phyloP scores from a whole-genome alignment of 92 coral and sea anemone species.

The Hydrozoanthus gracilis region DNA sequence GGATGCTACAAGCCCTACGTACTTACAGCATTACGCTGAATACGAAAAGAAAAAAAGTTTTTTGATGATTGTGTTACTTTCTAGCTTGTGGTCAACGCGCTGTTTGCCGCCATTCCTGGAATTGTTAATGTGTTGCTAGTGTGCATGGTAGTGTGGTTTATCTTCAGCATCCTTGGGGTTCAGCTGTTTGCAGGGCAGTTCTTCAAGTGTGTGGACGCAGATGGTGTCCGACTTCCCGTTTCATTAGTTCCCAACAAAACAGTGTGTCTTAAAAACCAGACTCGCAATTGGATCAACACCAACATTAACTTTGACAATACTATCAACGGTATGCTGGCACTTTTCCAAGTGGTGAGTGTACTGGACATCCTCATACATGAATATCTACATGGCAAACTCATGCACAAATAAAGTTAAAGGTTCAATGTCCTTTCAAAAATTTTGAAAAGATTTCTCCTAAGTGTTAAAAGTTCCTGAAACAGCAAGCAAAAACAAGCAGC shows the following conservation, averaged over 20 bases:
- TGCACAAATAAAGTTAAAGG: not conserved
- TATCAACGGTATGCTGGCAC: constrained; percentile 49
- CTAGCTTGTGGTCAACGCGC: constrained; percentile 52
- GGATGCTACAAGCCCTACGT: no score
- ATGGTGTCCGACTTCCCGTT: constrained; percentile 30
- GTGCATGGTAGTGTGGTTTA: constrained; percentile 58
- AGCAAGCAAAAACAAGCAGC: no score
- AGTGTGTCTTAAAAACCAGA: constrained; percentile 29
- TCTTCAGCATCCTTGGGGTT: constrained; percentile 61
- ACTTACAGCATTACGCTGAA: no score
- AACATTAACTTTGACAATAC: constrained; percentile 61
- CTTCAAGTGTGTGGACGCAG: constrained; percentile 52
- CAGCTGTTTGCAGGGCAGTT: constrained; percentile 65
- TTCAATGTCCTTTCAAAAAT: no score
- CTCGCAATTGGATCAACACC: constrained; percentile 51
- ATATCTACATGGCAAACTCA: not conserved
- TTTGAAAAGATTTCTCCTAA: no score
- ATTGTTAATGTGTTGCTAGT: constrained; percentile 59
- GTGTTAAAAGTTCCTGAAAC: no score
- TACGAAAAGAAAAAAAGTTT: no score
- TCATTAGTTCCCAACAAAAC: constrained; percentile 54
- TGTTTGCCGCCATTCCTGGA: constrained; percentile 61
- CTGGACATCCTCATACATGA: not conserved
- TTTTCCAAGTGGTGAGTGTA: constrained; percentile 57
- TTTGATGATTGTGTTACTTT: not conserved